These are phyloP conservation scores for Onthophagus taurus DNA, from an alignment of 1,140 invertebrate genomes.

Conservation along the genomic window DNA sequence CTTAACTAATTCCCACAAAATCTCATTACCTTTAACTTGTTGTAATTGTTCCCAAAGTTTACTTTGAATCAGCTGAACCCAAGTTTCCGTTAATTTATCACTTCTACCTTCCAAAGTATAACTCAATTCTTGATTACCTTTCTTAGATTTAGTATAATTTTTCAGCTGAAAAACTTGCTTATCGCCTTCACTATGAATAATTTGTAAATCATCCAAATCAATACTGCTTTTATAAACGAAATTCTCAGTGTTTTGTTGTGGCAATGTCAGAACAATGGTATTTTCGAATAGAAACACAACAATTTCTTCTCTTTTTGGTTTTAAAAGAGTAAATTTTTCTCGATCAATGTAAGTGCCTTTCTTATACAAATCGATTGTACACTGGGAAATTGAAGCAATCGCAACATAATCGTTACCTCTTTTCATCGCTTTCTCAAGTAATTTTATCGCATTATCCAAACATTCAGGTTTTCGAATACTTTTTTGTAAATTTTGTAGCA, in stretches of 20 bases:
- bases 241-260: not conserved
- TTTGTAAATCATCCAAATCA: constrained; percentile 25
- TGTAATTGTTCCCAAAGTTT: constrained; percentile 28
- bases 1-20: no score
- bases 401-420: constrained; percentile 30
- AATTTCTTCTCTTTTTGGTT: constrained; percentile 23
- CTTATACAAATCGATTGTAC: constrained; percentile 18
- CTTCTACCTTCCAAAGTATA: constrained; percentile 27
- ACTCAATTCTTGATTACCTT: constrained; percentile 15
- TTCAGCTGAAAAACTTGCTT: constrained; percentile 23
- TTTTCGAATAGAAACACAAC: constrained; percentile 30
- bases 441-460: constrained; percentile 20
- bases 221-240: constrained; percentile 23
- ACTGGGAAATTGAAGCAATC: constrained; percentile 25
- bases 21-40: constrained; percentile 25
- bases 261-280: constrained; percentile 22
- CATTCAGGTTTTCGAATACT: constrained; percentile 18
- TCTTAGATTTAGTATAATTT: constrained; percentile 25
- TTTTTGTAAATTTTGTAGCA: constrained; percentile 28
- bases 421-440: constrained; percentile 23
- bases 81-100: constrained; percentile 22
- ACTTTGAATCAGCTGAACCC: constrained; percentile 25
- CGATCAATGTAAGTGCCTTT: constrained; percentile 28
- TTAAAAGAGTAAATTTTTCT: constrained; percentile 24
- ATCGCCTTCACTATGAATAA: constrained; percentile 24